A percentile compares a stretch with the other conserved stretches of the same genome.
phyloP scores from a whole-genome alignment of 2,113 vertebrate genomes.

The Shinisaurus crocodilurus region DNA sequence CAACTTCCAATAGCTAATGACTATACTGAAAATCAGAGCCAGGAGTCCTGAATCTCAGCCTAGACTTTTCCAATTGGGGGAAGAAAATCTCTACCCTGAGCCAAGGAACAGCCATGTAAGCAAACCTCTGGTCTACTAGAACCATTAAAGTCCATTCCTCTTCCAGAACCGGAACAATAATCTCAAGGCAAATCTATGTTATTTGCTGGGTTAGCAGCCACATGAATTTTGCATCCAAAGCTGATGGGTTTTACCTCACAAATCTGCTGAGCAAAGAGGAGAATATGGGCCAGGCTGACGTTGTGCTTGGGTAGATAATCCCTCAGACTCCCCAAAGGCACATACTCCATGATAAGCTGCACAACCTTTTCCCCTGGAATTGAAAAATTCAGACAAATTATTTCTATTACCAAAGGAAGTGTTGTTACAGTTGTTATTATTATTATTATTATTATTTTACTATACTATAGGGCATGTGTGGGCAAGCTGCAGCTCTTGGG shows the following conservation, averaged over 20 bases:
- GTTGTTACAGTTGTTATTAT: background rate
- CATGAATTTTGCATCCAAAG: background rate
- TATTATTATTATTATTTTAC: too few species aligned
- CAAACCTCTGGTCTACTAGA: background rate
- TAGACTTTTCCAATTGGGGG: background rate
- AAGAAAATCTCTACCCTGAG: background rate
- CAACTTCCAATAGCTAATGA: background rate
- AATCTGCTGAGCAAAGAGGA: conserved; percentile 92
- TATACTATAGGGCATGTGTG: too few species aligned
- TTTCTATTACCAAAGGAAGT: background rate
- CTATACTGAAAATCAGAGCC: background rate
- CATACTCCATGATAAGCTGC: conserved; percentile 95
- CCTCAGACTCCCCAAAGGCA: conserved; percentile 90
- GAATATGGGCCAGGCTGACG: conserved; percentile 78
- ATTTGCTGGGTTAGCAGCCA: background rate
- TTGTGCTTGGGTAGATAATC: conserved; percentile 86
- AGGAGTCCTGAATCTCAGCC: background rate
- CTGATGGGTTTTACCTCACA: conserved; percentile 80
- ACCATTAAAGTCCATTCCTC: background rate
- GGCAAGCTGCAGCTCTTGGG: background rate
- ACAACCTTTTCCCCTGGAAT: conserved; percentile 86
- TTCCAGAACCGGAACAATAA: background rate
- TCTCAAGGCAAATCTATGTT: background rate
- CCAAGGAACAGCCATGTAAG: background rate
- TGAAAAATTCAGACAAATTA: background rate